These are phyloP conservation scores for Lysandra bellargus DNA, from an alignment of 2,888 invertebrate species.

Conservation along the genomic window DNA sequence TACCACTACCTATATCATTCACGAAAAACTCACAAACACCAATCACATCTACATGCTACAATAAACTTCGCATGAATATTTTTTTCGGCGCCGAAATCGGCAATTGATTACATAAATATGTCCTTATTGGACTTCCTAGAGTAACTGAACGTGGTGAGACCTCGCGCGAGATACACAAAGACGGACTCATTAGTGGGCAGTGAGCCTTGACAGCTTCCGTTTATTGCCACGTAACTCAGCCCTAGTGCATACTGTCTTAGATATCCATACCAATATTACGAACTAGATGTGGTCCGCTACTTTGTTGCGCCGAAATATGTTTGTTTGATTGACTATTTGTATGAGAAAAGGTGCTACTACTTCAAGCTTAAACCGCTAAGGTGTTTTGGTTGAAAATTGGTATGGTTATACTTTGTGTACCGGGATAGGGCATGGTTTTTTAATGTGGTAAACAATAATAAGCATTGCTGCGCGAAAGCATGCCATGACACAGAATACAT, in stretches of 20 bases:
- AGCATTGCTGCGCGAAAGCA: no score
- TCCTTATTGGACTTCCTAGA: conserved; percentile 28
- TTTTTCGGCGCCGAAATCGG: conserved; percentile 30
- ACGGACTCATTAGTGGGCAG: conserved; percentile 47
- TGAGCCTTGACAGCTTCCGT: conserved; percentile 60
- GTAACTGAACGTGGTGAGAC: conserved; percentile 35
- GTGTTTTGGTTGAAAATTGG: no score
- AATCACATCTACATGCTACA: neutral
- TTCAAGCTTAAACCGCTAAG: no score
- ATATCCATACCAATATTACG: neutral
- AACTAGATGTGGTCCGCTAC: neutral
- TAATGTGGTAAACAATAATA: no score
- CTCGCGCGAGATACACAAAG: conserved; percentile 38
- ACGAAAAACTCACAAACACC: neutral
- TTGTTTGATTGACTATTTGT: neutral
- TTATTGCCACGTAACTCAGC: conserved; percentile 38
- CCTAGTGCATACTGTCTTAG: conserved; percentile 22
- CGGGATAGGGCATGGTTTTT: no score
- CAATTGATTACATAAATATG: conserved; percentile 20
- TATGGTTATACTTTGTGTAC: no score
- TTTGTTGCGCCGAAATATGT: neutral
- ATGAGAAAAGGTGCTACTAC: no score
- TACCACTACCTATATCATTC: neutral
- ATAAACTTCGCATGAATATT: neutral
- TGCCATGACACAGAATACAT: no score